Percentiles rank a stretch among this genome's conserved stretches.
phyloP scores from a whole-genome alignment of 2,113 vertebrate species.

The Carollia perspicillata region DNA sequence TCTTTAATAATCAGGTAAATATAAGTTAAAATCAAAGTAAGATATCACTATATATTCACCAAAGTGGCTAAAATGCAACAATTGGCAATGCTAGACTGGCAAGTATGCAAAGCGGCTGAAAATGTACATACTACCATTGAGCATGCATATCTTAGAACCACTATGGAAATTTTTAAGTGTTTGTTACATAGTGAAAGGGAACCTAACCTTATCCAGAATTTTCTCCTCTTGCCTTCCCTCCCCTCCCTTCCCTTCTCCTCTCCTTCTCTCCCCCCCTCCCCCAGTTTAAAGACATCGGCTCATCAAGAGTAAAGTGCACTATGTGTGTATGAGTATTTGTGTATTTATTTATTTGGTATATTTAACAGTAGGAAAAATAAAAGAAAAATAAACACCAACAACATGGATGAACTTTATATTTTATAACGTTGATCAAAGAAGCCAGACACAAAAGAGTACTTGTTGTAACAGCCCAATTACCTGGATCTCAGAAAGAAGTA shows the following conservation, averaged over 20 bases:
- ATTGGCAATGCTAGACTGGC: neutral
- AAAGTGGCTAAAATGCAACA: neutral
- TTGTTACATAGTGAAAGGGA: neutral
- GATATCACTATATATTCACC: neutral
- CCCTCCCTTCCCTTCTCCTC: accelerated
- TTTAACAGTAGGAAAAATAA: neutral
- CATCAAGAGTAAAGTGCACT: neutral
- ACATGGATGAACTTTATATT: neutral
- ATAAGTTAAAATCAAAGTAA: neutral
- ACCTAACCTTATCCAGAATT: neutral
- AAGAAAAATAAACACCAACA: neutral
- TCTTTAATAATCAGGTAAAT: neutral
- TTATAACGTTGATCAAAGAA: neutral
- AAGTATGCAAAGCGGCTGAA: neutral
- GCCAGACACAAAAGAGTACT: neutral
- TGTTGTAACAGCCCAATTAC: neutral
- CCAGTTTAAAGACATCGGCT: neutral
- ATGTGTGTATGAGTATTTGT: neutral
- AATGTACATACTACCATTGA: neutral
- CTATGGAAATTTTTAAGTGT: neutral
- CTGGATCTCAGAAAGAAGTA: neutral
- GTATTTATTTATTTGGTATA: neutral
- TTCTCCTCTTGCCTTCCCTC: neutral
- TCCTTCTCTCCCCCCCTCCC: neutral
- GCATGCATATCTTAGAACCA: neutral